Evolutionary conservation across 2,113 vertebrate species (phyloP), one percentile per base, ranked within the genome.

Genomic region (Poeciliopsis turrubarensis): DNA sequence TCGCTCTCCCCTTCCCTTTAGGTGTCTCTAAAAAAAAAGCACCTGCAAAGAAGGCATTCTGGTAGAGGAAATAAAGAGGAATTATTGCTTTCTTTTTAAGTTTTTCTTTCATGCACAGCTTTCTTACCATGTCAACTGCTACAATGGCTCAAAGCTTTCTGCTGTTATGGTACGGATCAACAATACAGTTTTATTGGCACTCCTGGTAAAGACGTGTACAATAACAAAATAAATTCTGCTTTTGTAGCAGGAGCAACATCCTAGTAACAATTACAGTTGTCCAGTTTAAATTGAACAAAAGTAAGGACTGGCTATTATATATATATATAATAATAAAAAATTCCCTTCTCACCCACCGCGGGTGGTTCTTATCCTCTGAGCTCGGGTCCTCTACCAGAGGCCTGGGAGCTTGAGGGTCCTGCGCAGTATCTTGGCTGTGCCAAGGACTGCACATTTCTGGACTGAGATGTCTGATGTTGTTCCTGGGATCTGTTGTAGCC

Each of bases 1-100:
- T 71, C 44, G 19, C 4, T 74, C 37, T 68, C 71, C 15, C 51
- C 41, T 19, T 54, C 79, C 39, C 64, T 76, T 69, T 44, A 66
- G 37, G 47, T 26, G 15, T 73, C 57, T 70, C 34, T 37, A 37
- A 37, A 37, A 37, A 34, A 47, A 12, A 60, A 65, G 37, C 44
- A 22, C 14, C 22, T 22, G 47, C 19, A 9, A 54, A 54, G 47
- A 19, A 57, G 25, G 51, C 25, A 22, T 57, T 57, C 51, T 25
- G 22, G 1, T n/a, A n/a, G 25, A 9, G 25, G 22, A n/a, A 57
- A n/a, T 25, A 57, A 57, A 57, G 3, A 57, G 51, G 51, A 57
- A 25, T 57, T 9, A 57, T n/a, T 57, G 25, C 6, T n/a, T 57
- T 57, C 34, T 57, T 11, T 47, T 47, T 47, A 19, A 10, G 17